Conservation (phyloP, 92 coral and sea anemone genomes). For the Parazoanthus darwini region DNA sequence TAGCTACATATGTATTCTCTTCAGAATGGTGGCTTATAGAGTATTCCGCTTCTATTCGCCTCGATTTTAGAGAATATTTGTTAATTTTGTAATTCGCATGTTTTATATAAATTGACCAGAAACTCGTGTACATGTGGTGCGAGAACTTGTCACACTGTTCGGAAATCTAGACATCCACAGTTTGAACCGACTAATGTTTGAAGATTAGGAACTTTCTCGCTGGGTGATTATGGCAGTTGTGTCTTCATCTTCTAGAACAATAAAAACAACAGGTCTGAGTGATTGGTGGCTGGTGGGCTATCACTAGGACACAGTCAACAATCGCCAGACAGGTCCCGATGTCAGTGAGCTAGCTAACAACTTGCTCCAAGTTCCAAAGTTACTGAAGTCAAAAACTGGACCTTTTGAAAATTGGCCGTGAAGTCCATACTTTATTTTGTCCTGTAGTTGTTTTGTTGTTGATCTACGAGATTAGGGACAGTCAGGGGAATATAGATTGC, state of each 20-base stretch:
- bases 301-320: background rate
- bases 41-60: too few relatives aligned
- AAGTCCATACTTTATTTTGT: background rate
- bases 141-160: too few relatives aligned
- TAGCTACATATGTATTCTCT: too few relatives aligned
- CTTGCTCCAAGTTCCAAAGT: background rate
- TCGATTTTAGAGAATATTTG: too few relatives aligned
- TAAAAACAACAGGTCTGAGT: background rate
- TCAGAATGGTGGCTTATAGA: too few relatives aligned
- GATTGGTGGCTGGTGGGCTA: background rate
- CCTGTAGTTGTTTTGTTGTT: background rate
- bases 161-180: background rate
- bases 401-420: too few relatives aligned
- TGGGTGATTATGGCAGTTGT: background rate
- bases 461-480: background rate
- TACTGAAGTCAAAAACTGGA: background rate
- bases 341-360: background rate
- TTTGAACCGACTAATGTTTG: too few relatives aligned
- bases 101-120: too few relatives aligned
- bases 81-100: too few relatives aligned
- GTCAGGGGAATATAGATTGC: background rate
- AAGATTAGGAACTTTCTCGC: background rate
- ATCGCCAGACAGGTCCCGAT: background rate
- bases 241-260: background rate
- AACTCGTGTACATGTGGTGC: too few relatives aligned